Evolutionary conservation across 2,797 vertebrate genomes (phyloP).

Genomic region (Lepus townsendii): DNA sequence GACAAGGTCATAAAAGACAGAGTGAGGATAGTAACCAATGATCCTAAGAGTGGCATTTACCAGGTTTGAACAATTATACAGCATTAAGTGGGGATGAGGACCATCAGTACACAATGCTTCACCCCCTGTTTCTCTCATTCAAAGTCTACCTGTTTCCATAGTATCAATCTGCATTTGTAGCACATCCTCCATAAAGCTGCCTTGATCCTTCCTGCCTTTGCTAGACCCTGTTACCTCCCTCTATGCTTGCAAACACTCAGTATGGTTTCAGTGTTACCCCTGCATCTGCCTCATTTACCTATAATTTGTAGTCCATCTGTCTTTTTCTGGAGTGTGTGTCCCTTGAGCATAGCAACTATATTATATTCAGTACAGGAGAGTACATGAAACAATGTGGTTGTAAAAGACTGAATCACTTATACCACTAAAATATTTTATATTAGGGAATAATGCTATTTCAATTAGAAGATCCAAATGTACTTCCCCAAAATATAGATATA

Average conservation of each 20-base stretch:
- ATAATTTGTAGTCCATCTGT: slow-evolving; percentile 10
- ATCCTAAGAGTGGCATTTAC: no score
- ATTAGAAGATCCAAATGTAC: not conserved
- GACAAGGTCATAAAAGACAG: no score
- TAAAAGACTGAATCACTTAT: slow-evolving; percentile 34
- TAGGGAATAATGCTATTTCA: slow-evolving; percentile 8
- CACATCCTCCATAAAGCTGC: not conserved
- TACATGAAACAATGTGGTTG: not conserved
- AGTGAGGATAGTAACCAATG: no score
- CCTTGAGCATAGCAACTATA: not conserved
- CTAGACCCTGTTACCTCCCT: not conserved
- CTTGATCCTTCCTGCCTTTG: not conserved
- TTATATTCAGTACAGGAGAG: slow-evolving; percentile 1
- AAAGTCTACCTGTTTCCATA: not conserved
- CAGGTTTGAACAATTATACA: no score
- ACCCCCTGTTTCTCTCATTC: not conserved
- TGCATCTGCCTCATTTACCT: not conserved
- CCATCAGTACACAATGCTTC: not conserved
- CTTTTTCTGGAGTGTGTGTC: not conserved
- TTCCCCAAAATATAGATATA: not conserved
- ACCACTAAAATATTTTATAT: slow-evolving; percentile 3
- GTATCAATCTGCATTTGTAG: not conserved
- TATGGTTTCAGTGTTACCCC: not conserved
- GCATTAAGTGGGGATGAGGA: no score
- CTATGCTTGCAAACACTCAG: not conserved